Evolutionary conservation across 2,797 vertebrate species (phyloP), one percentile per base, ranked within the genome.

Genomic region (Paratrypauchen microcephalus): DNA sequence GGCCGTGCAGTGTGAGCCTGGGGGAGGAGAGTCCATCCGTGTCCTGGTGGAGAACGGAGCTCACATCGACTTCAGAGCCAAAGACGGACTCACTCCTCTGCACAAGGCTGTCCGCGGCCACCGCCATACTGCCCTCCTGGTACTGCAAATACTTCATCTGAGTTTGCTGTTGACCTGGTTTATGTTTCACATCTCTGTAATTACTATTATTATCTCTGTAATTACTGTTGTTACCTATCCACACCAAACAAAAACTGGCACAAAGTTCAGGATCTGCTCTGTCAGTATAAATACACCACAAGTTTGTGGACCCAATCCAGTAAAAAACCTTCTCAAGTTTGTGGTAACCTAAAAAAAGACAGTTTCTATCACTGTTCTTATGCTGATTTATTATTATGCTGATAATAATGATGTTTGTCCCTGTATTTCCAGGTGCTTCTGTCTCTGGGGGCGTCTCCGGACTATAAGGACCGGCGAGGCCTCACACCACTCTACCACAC

Each of bases 401-500:
- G n/a, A n/a, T n/a, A n/a, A n/a, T 36, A 36, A 2, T 36, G 1
- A 36, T 36, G 9, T 45, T 16, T 4, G 41, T 45, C 41, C 52
- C 4, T 55, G 52, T 32, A 15, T 30, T 30, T 5, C 24, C 82
- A 94, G 93, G 91, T 91, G n/a, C 88, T 95, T 70, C 85, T 95
- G 70, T 95, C 97, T 83, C 87, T 96, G 59, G 96, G 95, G n/a
- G 96, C 95, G 3, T 97, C 96, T 73, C 94, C 96, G 19, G 96
- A 98, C 91, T 97, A 98, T 70, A 98, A 97, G 84, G 96, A 98
- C 88, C 94, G 96, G 0, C 93, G 96, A 5, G 96, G 96, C 28
- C 91, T 98, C 87, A 98, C 96, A 13, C 96, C 96, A 1, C 93
- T 97, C 11, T 98, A 97, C 90, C 96, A 98, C 90, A 97, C 96